phyloP scores from a whole-genome alignment of 92 coral and sea anemone species.

The Muricea muricata region DNA sequence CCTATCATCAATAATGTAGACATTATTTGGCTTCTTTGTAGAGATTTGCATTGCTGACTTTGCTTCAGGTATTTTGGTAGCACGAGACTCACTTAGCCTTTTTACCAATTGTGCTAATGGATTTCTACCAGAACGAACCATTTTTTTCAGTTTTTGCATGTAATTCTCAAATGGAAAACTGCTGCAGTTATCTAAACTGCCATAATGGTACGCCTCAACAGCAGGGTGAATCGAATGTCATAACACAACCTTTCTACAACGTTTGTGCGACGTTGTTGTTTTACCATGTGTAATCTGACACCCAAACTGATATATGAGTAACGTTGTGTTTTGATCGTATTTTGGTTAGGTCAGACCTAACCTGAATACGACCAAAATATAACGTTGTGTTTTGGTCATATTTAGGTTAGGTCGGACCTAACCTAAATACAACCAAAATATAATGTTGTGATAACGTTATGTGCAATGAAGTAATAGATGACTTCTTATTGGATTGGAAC shows the following conservation, averaged over 20 bases:
- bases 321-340: too few species aligned
- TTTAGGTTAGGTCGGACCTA: too few species aligned
- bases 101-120: conserved; percentile 12
- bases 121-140: conserved; percentile 12
- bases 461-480: background rate
- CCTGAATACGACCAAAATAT: too few species aligned
- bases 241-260: too few species aligned
- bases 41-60: background rate
- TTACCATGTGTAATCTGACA: too few species aligned
- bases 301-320: too few species aligned
- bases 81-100: conserved; percentile 10
- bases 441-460: too few species aligned
- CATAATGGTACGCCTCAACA: background rate
- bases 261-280: too few species aligned
- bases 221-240: conserved; percentile 32
- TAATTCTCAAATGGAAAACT: conserved; percentile 27
- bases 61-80: background rate
- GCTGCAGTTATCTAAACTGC: conserved; percentile 10
- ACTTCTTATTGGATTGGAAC: background rate
- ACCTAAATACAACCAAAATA: too few species aligned
- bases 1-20: background rate
- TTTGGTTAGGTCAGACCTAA: too few species aligned
- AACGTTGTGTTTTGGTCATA: too few species aligned
- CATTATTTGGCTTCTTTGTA: conserved; percentile 18
- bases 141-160: background rate